phyloP scores from a whole-genome alignment of 2,888 invertebrate species.

The Phaedon cochleariae region DNA sequence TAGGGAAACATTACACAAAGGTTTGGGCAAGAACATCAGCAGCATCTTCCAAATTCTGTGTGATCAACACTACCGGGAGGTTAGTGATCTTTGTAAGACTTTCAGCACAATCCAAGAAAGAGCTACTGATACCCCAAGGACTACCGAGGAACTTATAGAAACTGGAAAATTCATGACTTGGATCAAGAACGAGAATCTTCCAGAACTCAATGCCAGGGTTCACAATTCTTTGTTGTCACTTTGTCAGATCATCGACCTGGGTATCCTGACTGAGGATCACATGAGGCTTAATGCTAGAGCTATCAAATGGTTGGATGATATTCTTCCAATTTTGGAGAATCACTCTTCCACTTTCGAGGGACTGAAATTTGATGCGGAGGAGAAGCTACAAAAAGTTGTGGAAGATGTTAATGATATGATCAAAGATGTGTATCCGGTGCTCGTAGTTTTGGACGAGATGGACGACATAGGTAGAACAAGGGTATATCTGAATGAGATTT shows the following conservation, averaged over 20 bases:
- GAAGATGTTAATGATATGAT: constrained; percentile 76
- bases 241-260: constrained; percentile 77
- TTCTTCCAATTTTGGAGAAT: constrained; percentile 81
- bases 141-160: constrained; percentile 82
- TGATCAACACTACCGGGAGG: constrained; percentile 70
- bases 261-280: constrained; percentile 76
- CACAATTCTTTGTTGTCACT: constrained; percentile 71
- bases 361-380: constrained; percentile 84
- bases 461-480: constrained; percentile 77
- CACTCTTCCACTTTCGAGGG: constrained; percentile 80
- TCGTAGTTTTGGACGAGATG: constrained; percentile 85
- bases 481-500: constrained; percentile 79
- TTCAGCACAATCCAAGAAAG: constrained; percentile 75
- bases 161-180: constrained; percentile 74
- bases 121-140: constrained; percentile 76
- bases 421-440: constrained; percentile 75
- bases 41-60: constrained; percentile 71
- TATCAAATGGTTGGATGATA: constrained; percentile 82
- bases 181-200: constrained; percentile 76
- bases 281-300: constrained; percentile 79
- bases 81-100: constrained; percentile 72
- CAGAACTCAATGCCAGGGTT: constrained; percentile 74
- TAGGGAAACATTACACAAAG: constrained; percentile 67
- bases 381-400: constrained; percentile 74
- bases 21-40: constrained; percentile 67